Percentiles rank a stretch among this genome's conserved stretches.
Conservation (phyloP, 2,888 invertebrate genomes). For the Mesorhabditis belari region DNA sequence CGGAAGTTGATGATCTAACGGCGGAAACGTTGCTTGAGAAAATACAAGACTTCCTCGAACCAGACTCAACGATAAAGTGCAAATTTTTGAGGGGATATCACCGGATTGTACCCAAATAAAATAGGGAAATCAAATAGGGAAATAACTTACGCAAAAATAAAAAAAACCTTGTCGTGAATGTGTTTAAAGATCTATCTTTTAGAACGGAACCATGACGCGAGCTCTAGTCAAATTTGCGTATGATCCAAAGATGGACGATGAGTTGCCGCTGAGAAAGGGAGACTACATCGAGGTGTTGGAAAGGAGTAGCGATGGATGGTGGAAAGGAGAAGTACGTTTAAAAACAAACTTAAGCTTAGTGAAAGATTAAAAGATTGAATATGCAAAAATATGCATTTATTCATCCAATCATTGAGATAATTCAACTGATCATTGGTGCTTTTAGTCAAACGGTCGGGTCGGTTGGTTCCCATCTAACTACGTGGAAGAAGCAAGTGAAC, state of each 20-base stretch:
- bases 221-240: conserved; percentile 83
- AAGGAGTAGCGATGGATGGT: conserved; percentile 98
- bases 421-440: too few relatives aligned
- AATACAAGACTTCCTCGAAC: too few relatives aligned
- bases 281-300: conserved; percentile 88
- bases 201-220: conserved; percentile 9
- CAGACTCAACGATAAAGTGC: too few relatives aligned
- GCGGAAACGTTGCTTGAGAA: too few relatives aligned
- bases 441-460: conserved; percentile 61
- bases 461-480: conserved; percentile 99
- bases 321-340: conserved; percentile 69
- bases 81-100: too few relatives aligned
- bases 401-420: neutral
- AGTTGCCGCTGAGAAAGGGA: conserved; percentile 86
- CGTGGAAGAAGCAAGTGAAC: conserved; percentile 60
- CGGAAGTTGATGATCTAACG: too few relatives aligned
- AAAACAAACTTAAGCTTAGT: too few relatives aligned
- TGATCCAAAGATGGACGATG: conserved; percentile 85
- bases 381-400: too few relatives aligned
- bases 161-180: neutral
- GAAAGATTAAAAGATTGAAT: too few relatives aligned
- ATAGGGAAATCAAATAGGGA: too few relatives aligned
- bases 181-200: neutral
- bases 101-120: too few relatives aligned
- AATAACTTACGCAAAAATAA: too few relatives aligned